These are phyloP conservation scores for Netelia melanura DNA, from an alignment of 2,888 invertebrate species.

Conservation along the genomic window DNA sequence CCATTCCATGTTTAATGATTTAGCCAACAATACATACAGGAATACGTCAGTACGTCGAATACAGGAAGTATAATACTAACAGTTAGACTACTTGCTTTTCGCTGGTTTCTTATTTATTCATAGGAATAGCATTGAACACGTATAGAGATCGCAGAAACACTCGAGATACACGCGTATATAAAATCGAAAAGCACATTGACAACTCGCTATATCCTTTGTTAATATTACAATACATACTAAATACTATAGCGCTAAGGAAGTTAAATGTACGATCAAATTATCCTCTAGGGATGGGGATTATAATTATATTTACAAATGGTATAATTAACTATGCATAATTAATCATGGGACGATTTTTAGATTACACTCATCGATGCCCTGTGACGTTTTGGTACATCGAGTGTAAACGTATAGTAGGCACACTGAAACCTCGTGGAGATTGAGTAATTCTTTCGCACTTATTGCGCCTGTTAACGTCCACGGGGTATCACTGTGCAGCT, in stretches of 20 bases:
- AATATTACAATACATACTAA: conserved; percentile 8
- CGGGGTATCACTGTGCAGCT: not conserved
- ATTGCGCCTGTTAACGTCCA: not conserved
- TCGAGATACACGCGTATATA: not conserved
- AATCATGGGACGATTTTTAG: conserved; percentile 36
- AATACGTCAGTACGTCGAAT: not conserved
- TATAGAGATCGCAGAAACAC: conserved; percentile 35
- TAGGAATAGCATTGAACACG: conserved; percentile 40
- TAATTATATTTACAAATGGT: conserved; percentile 67
- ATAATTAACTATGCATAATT: conserved; percentile 50
- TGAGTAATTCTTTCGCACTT: too few species aligned
- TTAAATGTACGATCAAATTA: conserved; percentile 26
- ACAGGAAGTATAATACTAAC: conserved; percentile 20
- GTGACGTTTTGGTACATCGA: conserved; percentile 11
- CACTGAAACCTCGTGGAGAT: not conserved
- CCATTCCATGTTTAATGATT: conserved; percentile 20
- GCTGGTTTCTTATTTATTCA: conserved; percentile 46
- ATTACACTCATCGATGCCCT: conserved; percentile 11
- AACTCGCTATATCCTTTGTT: not conserved
- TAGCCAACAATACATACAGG: not conserved
- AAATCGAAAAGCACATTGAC: conserved; percentile 10
- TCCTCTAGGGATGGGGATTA: conserved; percentile 19
- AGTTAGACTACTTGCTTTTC: not conserved
- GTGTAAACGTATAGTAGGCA: not conserved
- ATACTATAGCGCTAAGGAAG: not conserved